Conservation (phyloP, 2,113 vertebrate species). For the mouse (Mus musculus) region DNA sequence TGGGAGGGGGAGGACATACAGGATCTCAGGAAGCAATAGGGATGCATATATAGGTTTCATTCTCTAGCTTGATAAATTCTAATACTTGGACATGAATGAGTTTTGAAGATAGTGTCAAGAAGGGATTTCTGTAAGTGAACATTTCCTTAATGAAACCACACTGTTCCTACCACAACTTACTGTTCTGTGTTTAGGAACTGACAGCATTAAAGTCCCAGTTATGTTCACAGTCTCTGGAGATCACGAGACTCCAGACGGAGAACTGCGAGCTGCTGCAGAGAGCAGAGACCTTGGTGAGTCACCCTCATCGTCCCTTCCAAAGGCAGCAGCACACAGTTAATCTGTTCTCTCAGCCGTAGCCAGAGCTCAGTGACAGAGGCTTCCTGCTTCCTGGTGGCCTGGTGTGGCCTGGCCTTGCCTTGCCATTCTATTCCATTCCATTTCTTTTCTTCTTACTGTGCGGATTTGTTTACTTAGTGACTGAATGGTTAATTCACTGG, state of each 20-base stretch:
- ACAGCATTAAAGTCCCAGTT: constrained; percentile 90
- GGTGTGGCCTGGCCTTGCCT: not conserved
- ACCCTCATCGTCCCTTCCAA: not conserved
- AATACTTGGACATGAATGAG: not conserved
- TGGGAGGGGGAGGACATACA: not conserved
- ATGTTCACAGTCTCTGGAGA: constrained; percentile 89
- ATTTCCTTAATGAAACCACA: constrained; percentile 35
- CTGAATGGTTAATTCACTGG: not conserved
- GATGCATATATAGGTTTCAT: not conserved
- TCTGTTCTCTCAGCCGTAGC: not conserved
- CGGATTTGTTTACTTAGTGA: not conserved
- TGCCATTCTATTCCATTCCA: too few relatives aligned
- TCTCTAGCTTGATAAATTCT: constrained; percentile 49
- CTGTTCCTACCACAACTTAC: not conserved
- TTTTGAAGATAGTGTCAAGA: not conserved
- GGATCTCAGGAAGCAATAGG: not conserved
- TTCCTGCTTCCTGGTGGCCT: not conserved
- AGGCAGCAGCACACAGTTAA: too few relatives aligned
- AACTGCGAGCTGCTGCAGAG: constrained; percentile 90
- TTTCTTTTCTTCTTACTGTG: not conserved
- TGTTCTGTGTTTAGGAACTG: constrained; percentile 88
- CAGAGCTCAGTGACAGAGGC: not conserved
- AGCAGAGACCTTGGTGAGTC: constrained; percentile 85
- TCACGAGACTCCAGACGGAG: constrained; percentile 90
- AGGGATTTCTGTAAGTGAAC: not conserved